These are phyloP conservation scores for Hymenochirus boettgeri DNA, from an alignment of 2,113 vertebrate species.

Conservation along the genomic window DNA sequence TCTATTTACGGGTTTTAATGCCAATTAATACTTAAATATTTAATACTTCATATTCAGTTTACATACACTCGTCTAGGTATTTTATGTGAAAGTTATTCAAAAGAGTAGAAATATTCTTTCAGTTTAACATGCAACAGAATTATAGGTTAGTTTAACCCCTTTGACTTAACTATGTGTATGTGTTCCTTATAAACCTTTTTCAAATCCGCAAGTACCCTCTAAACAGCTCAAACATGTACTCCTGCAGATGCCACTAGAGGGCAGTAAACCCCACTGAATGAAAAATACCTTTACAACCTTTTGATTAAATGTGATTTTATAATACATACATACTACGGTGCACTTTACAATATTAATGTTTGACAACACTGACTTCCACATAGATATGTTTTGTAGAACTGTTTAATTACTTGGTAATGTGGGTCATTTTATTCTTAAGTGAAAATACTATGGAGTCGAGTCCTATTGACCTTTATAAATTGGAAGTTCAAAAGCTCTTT, in stretches of 20 bases:
- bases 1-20: too few relatives aligned
- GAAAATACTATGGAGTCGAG: not conserved
- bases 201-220: not conserved
- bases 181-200: too few relatives aligned
- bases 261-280: constrained; percentile 17
- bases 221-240: not conserved
- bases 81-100: too few relatives aligned
- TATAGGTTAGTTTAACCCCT: too few relatives aligned
- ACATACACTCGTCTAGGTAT: too few relatives aligned
- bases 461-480: not conserved
- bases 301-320: constrained; percentile 12
- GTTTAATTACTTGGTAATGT: not conserved
- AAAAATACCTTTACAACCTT: not conserved
- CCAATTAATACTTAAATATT: too few relatives aligned
- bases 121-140: too few relatives aligned
- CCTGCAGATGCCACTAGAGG: constrained; percentile 18
- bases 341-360: not conserved
- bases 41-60: too few relatives aligned
- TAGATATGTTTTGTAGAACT: not conserved
- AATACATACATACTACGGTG: not conserved
- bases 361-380: not conserved
- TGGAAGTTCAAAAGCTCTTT: not conserved
- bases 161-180: too few relatives aligned
- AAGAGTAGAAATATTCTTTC: too few relatives aligned
- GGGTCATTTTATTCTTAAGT: not conserved